Evolutionary conservation across 2,888 invertebrate species (phyloP).

Genomic region (Luperina testacea): DNA sequence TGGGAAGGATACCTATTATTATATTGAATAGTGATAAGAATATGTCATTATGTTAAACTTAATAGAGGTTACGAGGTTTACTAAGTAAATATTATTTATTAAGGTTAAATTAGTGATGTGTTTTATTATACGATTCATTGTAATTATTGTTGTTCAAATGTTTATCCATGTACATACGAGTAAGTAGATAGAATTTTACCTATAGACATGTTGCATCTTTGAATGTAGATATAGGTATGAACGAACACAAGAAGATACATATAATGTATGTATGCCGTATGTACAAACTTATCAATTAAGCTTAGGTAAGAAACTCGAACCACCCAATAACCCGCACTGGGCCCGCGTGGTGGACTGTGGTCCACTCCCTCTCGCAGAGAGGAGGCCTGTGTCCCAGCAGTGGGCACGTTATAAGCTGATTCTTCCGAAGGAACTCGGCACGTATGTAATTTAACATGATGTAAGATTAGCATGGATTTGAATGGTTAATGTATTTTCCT

Average conservation of each 20-base stretch:
- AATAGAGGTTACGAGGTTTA: neutral
- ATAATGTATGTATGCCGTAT: neutral
- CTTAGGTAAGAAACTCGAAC: neutral
- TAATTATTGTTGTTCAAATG: neutral
- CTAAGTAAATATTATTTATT: conserved; percentile 4
- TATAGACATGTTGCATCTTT: neutral
- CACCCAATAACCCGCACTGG: no score
- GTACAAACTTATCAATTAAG: neutral
- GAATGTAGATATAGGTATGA: neutral
- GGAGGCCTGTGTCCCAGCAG: no score
- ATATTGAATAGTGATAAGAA: neutral
- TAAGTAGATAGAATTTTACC: neutral
- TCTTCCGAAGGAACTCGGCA: no score
- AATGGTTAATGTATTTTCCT: no score
- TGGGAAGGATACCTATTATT: neutral
- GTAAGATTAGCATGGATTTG: no score
- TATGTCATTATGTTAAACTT: neutral
- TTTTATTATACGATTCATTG: neutral
- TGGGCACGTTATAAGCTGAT: no score
- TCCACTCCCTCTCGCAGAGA: no score
- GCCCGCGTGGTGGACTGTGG: no score
- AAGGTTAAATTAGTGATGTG: neutral
- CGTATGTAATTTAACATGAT: no score
- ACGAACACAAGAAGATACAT: neutral
- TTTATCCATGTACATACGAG: neutral